Evolutionary conservation across 1,140 invertebrate species (phyloP).

Genomic region (Homalodisca vitripennis): DNA sequence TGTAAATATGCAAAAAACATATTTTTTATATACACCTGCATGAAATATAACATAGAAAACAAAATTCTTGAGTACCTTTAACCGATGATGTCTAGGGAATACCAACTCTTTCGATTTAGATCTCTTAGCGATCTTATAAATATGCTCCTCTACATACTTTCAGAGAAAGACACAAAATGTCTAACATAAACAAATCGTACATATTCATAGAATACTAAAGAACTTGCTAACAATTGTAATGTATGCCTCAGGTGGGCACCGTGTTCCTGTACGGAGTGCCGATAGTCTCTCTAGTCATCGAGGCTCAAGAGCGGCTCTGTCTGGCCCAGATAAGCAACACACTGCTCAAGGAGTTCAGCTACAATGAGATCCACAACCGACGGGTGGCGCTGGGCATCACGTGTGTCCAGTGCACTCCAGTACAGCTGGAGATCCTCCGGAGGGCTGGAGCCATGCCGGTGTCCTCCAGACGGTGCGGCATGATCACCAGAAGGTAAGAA

Average conservation of each 20-base stretch:
- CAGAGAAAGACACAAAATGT: too few relatives aligned
- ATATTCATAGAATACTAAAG: too few relatives aligned
- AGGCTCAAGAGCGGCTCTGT: constrained; percentile 87
- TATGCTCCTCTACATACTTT: too few relatives aligned
- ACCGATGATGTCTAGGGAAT: too few relatives aligned
- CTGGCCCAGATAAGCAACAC: constrained; percentile 97
- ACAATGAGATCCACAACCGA: constrained; percentile 97
- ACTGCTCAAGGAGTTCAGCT: constrained; percentile 90
- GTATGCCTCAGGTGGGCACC: constrained; percentile 69
- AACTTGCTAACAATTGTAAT: too few relatives aligned
- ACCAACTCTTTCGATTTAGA: too few relatives aligned
- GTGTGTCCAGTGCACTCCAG: constrained; percentile 95
- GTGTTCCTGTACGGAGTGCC: constrained; percentile 90
- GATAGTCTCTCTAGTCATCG: constrained; percentile 93
- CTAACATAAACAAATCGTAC: too few relatives aligned
- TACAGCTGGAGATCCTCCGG: constrained; percentile 91
- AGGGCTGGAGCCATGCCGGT: constrained; percentile 96
- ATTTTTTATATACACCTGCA: too few relatives aligned
- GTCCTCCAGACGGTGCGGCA: constrained; percentile 85
- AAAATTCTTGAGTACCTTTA: too few relatives aligned
- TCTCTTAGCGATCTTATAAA: too few relatives aligned
- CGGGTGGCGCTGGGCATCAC: constrained; percentile 93
- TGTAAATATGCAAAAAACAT: too few relatives aligned
- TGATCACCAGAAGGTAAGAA: constrained; percentile 36
- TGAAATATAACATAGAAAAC: too few relatives aligned